Percentiles rank a stretch among this genome's conserved stretches.
Conservation (phyloP, 2,888 invertebrate genomes). For the Halictus ligatus region DNA sequence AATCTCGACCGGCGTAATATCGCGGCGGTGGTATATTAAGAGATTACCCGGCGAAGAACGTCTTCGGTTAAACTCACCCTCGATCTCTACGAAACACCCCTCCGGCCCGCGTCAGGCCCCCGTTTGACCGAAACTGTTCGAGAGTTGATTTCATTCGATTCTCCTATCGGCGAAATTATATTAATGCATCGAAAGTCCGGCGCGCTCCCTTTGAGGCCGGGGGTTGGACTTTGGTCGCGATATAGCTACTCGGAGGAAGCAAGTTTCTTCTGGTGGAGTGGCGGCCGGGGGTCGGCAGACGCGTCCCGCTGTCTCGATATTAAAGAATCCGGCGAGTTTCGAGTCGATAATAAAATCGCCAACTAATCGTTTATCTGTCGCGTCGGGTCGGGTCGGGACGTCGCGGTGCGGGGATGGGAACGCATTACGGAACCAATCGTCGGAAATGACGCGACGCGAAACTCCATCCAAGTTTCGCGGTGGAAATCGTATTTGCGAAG, state of each 20-base stretch:
- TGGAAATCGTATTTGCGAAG: slow-evolving; percentile 53
- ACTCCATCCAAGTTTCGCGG: slow-evolving; percentile 51
- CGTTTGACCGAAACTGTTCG: neutral
- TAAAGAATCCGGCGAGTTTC: slow-evolving; percentile 34
- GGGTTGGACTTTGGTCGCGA: slow-evolving; percentile 15
- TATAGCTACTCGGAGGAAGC: neutral
- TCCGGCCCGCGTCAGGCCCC: neutral
- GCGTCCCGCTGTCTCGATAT: slow-evolving; percentile 21
- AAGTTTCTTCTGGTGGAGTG: slow-evolving; percentile 17
- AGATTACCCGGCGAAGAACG: neutral
- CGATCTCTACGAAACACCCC: neutral
- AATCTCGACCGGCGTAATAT: slow-evolving; percentile 22
- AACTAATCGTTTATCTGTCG: slow-evolving; percentile 38
- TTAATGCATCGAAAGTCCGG: slow-evolving; percentile 22
- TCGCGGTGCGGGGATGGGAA: neutral
- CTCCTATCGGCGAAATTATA: slow-evolving; percentile 23
- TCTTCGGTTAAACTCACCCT: neutral
- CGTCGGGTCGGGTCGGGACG: neutral
- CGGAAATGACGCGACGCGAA: slow-evolving; percentile 45
- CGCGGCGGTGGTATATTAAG: neutral
- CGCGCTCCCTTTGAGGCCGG: slow-evolving; percentile 28
- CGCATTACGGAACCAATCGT: slow-evolving; percentile 20
- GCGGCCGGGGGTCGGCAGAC: neutral
- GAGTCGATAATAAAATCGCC: slow-evolving; percentile 46
- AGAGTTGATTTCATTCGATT: slow-evolving; percentile 15